phyloP scores from a whole-genome alignment of 2,797 vertebrate genomes.

The Lithobates sylvaticus region DNA sequence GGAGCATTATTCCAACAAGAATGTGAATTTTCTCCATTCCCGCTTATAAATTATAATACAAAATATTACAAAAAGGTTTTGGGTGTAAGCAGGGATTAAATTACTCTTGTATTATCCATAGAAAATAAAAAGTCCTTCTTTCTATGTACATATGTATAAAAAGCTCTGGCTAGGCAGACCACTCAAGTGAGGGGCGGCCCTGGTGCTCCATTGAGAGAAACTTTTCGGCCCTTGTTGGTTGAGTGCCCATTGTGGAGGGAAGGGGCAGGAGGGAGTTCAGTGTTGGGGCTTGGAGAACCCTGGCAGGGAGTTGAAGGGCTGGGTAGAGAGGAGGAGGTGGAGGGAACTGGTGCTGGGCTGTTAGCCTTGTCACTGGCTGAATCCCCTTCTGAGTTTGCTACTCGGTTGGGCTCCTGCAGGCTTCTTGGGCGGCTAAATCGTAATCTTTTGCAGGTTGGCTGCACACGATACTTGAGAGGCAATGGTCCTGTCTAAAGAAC shows the following conservation, averaged over 20 bases:
- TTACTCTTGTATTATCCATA: conserved; percentile 75
- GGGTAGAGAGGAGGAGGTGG: conserved; percentile 79
- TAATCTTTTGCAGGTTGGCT: conserved; percentile 87
- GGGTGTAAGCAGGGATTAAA: conserved; percentile 70
- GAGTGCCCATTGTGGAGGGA: conserved; percentile 72
- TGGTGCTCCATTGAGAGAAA: conserved; percentile 85
- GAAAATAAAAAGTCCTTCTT: conserved; percentile 78
- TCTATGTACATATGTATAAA: conserved; percentile 78
- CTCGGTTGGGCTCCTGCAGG: conserved; percentile 85
- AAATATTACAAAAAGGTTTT: conserved; percentile 50
- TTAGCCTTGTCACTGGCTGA: conserved; percentile 93
- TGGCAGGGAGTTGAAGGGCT: conserved; percentile 79
- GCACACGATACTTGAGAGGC: conserved; percentile 93
- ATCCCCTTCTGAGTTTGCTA: conserved; percentile 90
- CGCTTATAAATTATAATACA: conserved; percentile 54
- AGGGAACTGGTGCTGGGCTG: conserved; percentile 82
- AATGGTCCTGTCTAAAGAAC: conserved; percentile 88
- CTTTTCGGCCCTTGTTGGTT: conserved; percentile 80
- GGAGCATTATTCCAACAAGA: conserved; percentile 2
- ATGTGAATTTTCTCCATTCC: background rate
- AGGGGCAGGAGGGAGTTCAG: conserved; percentile 68
- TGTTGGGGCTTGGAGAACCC: conserved; percentile 71
- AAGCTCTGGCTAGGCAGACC: background rate
- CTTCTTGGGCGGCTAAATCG: conserved; percentile 74
- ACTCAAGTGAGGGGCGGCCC: conserved; percentile 73